Evolutionary conservation across 2,113 vertebrate genomes (phyloP), one percentile per base, ranked within the genome.

Genomic region (Eptesicus fuscus): DNA sequence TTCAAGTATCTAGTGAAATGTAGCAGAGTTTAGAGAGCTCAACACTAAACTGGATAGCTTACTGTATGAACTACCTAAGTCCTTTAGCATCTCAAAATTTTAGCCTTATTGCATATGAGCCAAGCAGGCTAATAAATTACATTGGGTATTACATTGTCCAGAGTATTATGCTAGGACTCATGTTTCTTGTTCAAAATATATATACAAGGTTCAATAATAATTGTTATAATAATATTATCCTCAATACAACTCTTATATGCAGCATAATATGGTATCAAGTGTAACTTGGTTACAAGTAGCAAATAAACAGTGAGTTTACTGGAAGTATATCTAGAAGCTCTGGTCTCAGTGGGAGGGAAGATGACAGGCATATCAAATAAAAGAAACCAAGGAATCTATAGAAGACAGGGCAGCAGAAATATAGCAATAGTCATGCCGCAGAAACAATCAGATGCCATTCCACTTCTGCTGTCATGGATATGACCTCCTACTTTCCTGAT

Each of bases 1-100:
- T 94, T 93, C 32, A 96, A 82, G 13, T 92, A 90, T 95, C 63
- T 22, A 90, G 23, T 53, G 74, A 91, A 94, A 93, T 42, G 30
- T 56, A 91, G 16, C 25, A 42, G 47, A 56, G 42, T 80, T 88
- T 94, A 83, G 82, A 78, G 76, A 80, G 16, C 71, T 95, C 20
- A 79, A 5, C 16, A 25, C 11, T 77, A 23, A 92, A 77, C 49
- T 73, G 20, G 47, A 85, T 35, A 90, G 10, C 20, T 76, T 91
- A n/a, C 35, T 84, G 12, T 30, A 37, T 73, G 42, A 95, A 85
- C 22, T 37, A 63, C 16, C n/a, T 87, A 74, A 91, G 23, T 42
- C 20, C 0, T 23, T 67, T 51, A 70, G 9, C 35, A 13, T 71
- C 83, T 92, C 61, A 90, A 80, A 84, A 61, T 37, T 73, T 84